These are phyloP conservation scores for Andricus grossulariae DNA, from an alignment of 1,140 invertebrate species.

Conservation along the genomic window DNA sequence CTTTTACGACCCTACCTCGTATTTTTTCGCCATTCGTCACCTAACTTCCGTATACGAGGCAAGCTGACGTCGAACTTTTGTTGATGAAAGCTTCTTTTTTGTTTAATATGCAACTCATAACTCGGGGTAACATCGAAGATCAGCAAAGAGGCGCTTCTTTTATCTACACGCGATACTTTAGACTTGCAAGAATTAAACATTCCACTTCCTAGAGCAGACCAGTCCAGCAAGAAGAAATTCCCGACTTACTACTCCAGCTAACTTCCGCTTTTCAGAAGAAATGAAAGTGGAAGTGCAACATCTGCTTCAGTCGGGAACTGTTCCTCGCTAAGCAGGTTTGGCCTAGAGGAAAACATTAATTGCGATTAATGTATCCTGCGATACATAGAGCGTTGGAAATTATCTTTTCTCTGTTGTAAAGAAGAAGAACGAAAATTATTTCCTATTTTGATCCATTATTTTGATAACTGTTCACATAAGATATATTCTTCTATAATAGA, in stretches of 20 bases:
- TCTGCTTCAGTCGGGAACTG: no score
- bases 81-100: slow-evolving; percentile 12
- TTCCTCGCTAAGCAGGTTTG: no score
- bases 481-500: slow-evolving; percentile 11
- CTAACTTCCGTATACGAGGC: slow-evolving; percentile 11
- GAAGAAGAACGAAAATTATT: slow-evolving; percentile 25
- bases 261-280: no score
- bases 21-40: background rate
- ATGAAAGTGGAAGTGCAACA: no score
- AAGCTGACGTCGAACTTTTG: slow-evolving; percentile 14
- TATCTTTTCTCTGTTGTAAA: slow-evolving; percentile 19
- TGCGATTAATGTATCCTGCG: background rate
- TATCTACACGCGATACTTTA: background rate
- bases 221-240: no score
- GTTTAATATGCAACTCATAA: background rate
- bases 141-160: slow-evolving; percentile 22
- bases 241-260: no score
- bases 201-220: background rate
- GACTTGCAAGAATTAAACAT: background rate
- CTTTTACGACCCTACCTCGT: background rate
- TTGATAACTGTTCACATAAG: background rate
- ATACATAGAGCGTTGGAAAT: slow-evolving; percentile 29
- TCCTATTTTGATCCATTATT: slow-evolving; percentile 27
- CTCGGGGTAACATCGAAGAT: slow-evolving; percentile 18
- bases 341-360: no score